Evolutionary conservation across 2,797 vertebrate genomes (phyloP).

Genomic region (Scarus forsteni): DNA sequence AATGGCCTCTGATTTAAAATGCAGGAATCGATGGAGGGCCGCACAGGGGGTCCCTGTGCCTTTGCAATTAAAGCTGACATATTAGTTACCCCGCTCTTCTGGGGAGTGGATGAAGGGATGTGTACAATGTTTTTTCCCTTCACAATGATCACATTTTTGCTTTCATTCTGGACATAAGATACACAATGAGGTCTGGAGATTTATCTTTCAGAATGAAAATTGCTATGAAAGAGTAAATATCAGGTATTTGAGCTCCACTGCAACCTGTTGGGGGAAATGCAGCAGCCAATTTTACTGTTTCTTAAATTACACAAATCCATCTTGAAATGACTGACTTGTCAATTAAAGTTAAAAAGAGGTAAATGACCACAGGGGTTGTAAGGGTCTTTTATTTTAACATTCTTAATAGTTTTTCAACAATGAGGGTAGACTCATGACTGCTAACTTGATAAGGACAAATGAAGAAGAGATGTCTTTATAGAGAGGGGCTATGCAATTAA

Average conservation of each 20-base stretch:
- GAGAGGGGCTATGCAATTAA: no score
- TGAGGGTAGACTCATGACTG: no score
- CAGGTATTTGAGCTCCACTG: conserved; percentile 25
- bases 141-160: conserved; percentile 33
- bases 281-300: not conserved
- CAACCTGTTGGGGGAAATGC: conserved; percentile 6
- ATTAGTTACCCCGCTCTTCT: conserved; percentile 65
- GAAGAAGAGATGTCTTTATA: no score
- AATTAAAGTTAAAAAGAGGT: not conserved
- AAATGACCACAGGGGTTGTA: no score
- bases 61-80: conserved; percentile 81
- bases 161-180: conserved; percentile 24
- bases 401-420: no score
- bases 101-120: conserved; percentile 18
- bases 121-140: conserved; percentile 10
- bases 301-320: no score
- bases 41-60: conserved; percentile 53
- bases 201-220: conserved; percentile 15
- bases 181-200: conserved; percentile 19
- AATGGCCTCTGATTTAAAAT: conserved; percentile 76
- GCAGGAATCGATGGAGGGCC: conserved; percentile 75
- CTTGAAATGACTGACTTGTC: conserved; percentile 27
- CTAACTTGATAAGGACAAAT: no score
- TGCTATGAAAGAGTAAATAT: conserved; percentile 15
- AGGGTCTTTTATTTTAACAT: no score